phyloP scores from a whole-genome alignment of 2,113 vertebrate genomes.

The Zosterops borbonicus region DNA sequence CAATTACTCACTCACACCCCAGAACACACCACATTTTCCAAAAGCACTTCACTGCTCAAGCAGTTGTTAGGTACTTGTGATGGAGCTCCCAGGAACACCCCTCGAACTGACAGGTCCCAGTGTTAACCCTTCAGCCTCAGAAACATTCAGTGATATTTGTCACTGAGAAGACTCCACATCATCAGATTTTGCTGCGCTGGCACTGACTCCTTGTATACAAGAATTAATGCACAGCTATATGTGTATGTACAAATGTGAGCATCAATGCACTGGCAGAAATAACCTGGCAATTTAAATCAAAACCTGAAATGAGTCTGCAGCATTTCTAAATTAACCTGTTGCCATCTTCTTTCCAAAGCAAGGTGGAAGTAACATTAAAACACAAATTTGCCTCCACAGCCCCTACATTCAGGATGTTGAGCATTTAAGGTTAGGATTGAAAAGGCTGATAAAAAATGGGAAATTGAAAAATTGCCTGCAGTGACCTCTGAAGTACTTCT shows the following conservation, averaged over 20 bases:
- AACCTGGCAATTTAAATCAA: neutral
- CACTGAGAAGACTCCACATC: neutral
- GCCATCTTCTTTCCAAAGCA: neutral
- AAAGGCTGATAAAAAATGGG: neutral
- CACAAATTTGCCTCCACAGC: neutral
- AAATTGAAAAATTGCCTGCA: neutral
- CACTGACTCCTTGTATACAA: accelerated
- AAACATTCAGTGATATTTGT: too few species aligned
- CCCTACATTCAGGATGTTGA: neutral
- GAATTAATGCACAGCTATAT: accelerated
- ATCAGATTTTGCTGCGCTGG: neutral
- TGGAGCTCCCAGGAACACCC: neutral
- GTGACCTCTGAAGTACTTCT: neutral
- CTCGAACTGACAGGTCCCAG: neutral
- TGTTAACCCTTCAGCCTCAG: neutral
- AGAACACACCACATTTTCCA: neutral
- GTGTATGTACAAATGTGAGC: neutral
- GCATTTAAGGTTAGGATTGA: neutral
- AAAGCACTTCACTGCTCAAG: neutral
- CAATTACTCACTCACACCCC: neutral
- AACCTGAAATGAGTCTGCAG: neutral
- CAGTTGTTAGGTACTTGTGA: neutral
- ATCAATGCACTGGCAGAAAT: neutral
- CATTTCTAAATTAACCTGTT: neutral
- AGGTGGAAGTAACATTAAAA: neutral